Base-by-base conservation (phyloP, 2,888 invertebrate species). In the Spilarctia lutea region DNA sequence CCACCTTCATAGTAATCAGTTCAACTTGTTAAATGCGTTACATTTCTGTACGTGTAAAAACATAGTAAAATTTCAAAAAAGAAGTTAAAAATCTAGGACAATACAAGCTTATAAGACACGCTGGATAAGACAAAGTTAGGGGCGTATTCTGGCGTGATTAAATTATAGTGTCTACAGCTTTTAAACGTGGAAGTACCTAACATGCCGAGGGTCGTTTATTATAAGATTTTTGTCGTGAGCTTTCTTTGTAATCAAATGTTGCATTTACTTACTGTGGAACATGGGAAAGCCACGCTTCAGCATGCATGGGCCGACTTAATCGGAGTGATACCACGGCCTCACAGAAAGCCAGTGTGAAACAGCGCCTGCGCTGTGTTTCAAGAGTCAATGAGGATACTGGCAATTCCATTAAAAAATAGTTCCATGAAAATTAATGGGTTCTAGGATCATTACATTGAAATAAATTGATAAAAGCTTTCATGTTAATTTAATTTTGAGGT, bases 181-280 rank as follows among this genome's bases (percentile, higher is more conserved):
- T 39, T 67, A 79, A 83, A 78, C 74, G 75, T 75, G 71, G 35
- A 78, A 83, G 76, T 68, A 73, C 81, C 83, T 83, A 81, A 79
- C 77, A 79, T 74, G 75, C 60, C 77, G 77, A 78, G 73, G 80
- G 80, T 84, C 81, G 78, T 84, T 85, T 85, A 85, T 82, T 86
- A 84, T 73, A 83, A 81, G 81, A 79, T 79, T 79, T 79, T 82
- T 80, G 79, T 82, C 80, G 78, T 76, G 78, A 78, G 75, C 79
- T 79, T n/a, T 48, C 24, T 80, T 79, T 80, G 79, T 81, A 85
- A 84, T 82, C 83, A 80, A 82, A 85, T 82, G 80, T 81, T 83
- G 81, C 74, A 84, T 84, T 84, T 81, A 78, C 80, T 78, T 81
- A 78, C 6, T 76, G 84, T 77, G 73, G 72, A 78, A 68, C 75